Base-by-base conservation (phyloP, 2,113 vertebrate species). In the Neotragus pygmaeus region DNA sequence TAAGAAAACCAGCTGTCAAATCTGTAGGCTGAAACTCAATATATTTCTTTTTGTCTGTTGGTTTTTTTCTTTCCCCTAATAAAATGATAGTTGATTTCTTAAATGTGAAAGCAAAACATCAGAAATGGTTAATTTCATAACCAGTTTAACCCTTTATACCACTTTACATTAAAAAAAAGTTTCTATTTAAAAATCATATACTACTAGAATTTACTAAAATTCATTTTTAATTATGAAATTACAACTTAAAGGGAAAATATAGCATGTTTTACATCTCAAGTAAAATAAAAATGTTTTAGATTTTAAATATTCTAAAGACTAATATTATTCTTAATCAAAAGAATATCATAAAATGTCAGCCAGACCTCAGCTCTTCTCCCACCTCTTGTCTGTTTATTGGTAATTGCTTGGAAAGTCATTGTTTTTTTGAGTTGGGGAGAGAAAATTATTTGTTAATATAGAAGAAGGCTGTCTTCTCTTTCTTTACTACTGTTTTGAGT, bases 61-160 rank as follows among this genome's bases (percentile, higher is more conserved):
- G 25, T 90, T 93, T 92, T 92, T 92, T 80, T 92, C 39, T 96
- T 94, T 96, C 53, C 7, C 12, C 2, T 95, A 57, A 60, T 97
- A 90, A 95, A 96, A 62, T 96, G 55, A 85, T 82, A 92, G n/a
- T 30, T 95, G 25, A 90, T 57, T 95, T 97, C n/a, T 82, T 94
- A 86, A 90, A 84, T 80, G 1, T 86, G 30, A 87, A 28, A 96
- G 12, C 17, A 95, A 73, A 92, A 58, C 2, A 70, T 73, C 21
- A 60, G 92, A 82, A 93, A 94, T 80, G 51, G n/a, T 75, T 49
- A 95, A 81, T 95, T 90, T 91, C 30, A 23, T 90, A 89, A 92
- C 47, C 2, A 49, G 14, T 51, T 86, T 85, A 95, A 80, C 19
- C 66, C 33, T 88, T 94, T 84, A 62, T 95, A 83, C 57, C 7